Evolutionary conservation across 2,888 invertebrate species (phyloP), one percentile per base, ranked within the genome.

Genomic region (Scaptomyza caliginosa): DNA sequence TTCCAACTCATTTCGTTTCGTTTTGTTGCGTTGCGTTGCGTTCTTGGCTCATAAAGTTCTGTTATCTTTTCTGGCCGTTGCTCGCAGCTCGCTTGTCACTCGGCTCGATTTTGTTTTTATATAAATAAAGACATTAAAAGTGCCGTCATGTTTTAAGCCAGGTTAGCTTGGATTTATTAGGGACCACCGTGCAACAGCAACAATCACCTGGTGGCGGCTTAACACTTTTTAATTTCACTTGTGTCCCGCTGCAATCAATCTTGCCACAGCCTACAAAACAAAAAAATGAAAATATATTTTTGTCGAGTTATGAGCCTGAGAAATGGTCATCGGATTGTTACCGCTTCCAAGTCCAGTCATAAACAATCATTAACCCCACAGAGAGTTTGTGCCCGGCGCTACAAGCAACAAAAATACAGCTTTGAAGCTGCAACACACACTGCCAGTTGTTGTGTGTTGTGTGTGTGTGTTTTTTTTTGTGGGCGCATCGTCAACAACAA

Each of bases 121-220:
- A 76, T 83, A 86, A 83, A 83, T 83, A 84, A 86, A 83, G 86
- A 83, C 83, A 86, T 83, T 83, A 83, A 86, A 86, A 86, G 72
- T 73, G 86, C 84, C 84, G 84, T 80, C 81, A 48, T 71, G 74
- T 75, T 82, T 57, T 43, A 57, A 73, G 68, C 60, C 68, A 65
- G 58, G 65, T 78, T 65, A 65, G 70, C 70, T 67, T 56, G 67
- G 86, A 86, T 83, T 80, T 83, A 74, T 83, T 78, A 66, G 78
- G 74, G 81, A 83, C 84, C 84, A 81, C 81, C 81, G 72, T 66
- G 67, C 13, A 72, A 74, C 68, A 62, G 57, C 21, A 30, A 10
- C 26, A 43, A 16, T 13, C 30, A 62, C 57, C 69, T 45, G 45
- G 62, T 64, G 73, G 65, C 75, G 70, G 81, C 76, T 83, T 86